Evolutionary conservation across 2,113 vertebrate genomes (phyloP).

Genomic region (Alligator sinensis): DNA sequence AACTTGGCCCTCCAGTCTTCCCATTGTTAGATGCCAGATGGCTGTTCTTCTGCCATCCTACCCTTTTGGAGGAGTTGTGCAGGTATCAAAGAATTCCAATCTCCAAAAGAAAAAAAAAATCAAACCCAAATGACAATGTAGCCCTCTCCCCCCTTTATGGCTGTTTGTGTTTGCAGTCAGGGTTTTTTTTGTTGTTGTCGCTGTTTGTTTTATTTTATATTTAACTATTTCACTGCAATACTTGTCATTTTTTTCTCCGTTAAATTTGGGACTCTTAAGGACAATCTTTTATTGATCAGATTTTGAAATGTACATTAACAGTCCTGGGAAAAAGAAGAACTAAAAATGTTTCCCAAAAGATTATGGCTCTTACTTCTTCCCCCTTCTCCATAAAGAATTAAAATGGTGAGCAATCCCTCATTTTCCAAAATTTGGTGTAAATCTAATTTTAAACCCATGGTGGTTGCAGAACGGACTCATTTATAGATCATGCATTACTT

Average conservation of each 20-base stretch:
- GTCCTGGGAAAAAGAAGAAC: slow-evolving; percentile 4
- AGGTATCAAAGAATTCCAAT: not conserved
- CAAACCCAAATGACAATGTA: fast-evolving
- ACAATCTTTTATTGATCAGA: slow-evolving; percentile 21
- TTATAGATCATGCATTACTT: slow-evolving; percentile 78
- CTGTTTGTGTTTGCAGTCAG: not conserved
- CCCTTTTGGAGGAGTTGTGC: not conserved
- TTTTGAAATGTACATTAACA: slow-evolving; percentile 46
- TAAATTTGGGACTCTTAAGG: slow-evolving; percentile 26
- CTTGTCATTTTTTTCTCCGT: not conserved
- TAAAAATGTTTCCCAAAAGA: slow-evolving; percentile 35
- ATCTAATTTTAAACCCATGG: slow-evolving; percentile 73
- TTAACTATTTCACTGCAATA: slow-evolving; percentile 15
- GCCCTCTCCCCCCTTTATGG: not conserved
- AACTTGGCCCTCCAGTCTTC: not conserved
- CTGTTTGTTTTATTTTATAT: slow-evolving; percentile 1
- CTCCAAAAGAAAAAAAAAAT: not conserved
- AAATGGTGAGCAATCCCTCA: slow-evolving; percentile 28
- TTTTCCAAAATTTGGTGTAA: slow-evolving; percentile 67
- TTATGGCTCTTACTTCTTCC: not conserved
- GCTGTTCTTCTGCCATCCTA: not conserved
- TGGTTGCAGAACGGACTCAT: slow-evolving; percentile 71
- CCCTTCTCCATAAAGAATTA: not conserved
- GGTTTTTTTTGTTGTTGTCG: not conserved
- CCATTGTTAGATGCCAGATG: not conserved